Percentiles rank a stretch among this genome's conserved stretches.
These are phyloP conservation scores for Characodon lateralis DNA, from an alignment of 2,797 vertebrate genomes.

Conservation along the genomic window DNA sequence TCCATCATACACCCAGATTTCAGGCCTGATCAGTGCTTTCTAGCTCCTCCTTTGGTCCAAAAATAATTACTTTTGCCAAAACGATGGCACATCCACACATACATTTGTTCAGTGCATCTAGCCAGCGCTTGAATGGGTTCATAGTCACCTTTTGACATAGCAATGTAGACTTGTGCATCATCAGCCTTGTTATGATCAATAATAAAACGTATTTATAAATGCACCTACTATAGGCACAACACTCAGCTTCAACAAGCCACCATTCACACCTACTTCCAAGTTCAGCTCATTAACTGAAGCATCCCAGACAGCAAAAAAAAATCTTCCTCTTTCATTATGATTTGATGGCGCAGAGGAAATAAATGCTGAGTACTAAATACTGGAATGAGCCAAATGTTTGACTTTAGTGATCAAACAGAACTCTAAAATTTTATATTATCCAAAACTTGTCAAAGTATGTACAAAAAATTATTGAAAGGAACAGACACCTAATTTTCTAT, in stretches of 20 bases:
- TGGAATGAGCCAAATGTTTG: slow-evolving; percentile 24
- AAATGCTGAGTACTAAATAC: slow-evolving; percentile 57
- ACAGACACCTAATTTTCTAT: not conserved
- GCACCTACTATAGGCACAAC: slow-evolving; percentile 30
- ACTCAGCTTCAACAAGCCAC: slow-evolving; percentile 44
- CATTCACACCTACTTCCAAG: slow-evolving; percentile 51
- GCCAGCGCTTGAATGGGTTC: too few relatives aligned
- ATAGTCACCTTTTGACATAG: too few relatives aligned
- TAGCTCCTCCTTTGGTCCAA: too few relatives aligned
- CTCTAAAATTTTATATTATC: not conserved
- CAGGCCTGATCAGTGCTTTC: too few relatives aligned
- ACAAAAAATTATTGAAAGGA: slow-evolving; percentile 7
- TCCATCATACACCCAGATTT: too few relatives aligned
- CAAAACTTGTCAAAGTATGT: slow-evolving; percentile 19
- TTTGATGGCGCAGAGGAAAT: slow-evolving; percentile 48
- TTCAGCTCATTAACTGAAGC: slow-evolving; percentile 66
- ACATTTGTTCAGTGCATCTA: too few relatives aligned
- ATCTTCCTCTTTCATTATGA: slow-evolving; percentile 48
- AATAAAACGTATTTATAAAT: too few relatives aligned
- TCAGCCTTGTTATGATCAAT: too few relatives aligned
- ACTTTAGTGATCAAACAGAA: slow-evolving; percentile 40
- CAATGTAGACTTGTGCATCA: too few relatives aligned
- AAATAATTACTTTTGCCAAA: too few relatives aligned
- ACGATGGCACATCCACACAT: too few relatives aligned
- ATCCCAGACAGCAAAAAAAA: slow-evolving; percentile 62